Evolutionary conservation across 2,888 invertebrate species (phyloP).

Genomic region (Scaptodrosophila latifasciaeformis): DNA sequence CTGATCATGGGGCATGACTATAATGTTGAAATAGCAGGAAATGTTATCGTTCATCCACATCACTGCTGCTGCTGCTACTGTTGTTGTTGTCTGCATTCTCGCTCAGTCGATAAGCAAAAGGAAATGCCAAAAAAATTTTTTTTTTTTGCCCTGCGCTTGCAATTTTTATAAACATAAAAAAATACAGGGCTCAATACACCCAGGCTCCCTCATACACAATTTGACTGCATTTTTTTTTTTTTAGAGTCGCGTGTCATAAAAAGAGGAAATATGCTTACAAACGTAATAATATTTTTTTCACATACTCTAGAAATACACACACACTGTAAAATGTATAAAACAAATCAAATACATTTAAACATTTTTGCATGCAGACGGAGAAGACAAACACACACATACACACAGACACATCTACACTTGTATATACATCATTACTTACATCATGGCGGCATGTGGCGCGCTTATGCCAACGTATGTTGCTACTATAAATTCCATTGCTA

Average conservation of each 20-base stretch:
- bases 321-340: too few species aligned
- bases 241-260: constrained; percentile 35
- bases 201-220: too few species aligned
- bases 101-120: constrained; percentile 42
- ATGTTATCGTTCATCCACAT: constrained; percentile 32
- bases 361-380: too few species aligned
- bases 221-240: not conserved
- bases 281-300: constrained; percentile 49
- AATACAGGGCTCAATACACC: too few species aligned
- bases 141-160: constrained; percentile 18
- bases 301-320: too few species aligned
- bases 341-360: too few species aligned
- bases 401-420: not conserved
- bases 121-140: constrained; percentile 8
- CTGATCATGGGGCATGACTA: too few species aligned
- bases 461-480: constrained; percentile 48
- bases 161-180: constrained; percentile 47
- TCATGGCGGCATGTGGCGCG: constrained; percentile 35
- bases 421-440: not conserved
- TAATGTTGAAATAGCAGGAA: constrained; percentile 18
- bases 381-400: not conserved
- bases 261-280: constrained; percentile 49
- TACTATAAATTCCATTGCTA: constrained; percentile 36
- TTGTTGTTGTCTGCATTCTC: constrained; percentile 19
- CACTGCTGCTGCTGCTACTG: not conserved